These are phyloP conservation scores for Anolis sagrei DNA, from an alignment of 2,113 vertebrate genomes.

Conservation along the genomic window DNA sequence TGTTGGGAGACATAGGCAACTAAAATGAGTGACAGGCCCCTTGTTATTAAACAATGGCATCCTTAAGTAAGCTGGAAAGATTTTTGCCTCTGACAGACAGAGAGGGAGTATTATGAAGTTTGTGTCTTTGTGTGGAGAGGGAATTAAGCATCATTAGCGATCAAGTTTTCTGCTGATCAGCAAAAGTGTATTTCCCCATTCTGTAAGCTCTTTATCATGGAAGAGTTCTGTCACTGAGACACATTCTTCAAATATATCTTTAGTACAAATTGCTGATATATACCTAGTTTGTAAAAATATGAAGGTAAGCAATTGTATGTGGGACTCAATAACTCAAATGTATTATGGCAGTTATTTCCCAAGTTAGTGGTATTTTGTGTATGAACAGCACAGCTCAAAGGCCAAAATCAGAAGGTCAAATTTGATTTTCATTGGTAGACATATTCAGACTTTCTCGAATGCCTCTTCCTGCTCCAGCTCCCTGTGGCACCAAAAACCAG, in stretches of 20 bases:
- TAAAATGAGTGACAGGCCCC: constrained; percentile 38
- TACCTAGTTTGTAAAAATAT: background rate
- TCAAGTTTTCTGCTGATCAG: constrained; percentile 60
- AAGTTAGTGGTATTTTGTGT: background rate
- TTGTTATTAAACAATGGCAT: constrained; percentile 58
- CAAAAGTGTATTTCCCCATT: constrained; percentile 19
- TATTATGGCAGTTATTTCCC: background rate
- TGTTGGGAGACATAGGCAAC: constrained; percentile 58
- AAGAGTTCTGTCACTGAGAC: background rate
- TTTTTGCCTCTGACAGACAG: constrained; percentile 6
- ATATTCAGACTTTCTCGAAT: no score
- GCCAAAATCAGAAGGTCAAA: no score
- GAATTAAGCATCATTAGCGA: constrained; percentile 58
- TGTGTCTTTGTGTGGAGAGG: background rate
- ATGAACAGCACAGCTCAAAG: no score
- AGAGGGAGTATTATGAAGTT: constrained; percentile 54
- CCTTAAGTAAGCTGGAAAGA: constrained; percentile 62
- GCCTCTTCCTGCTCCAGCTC: no score
- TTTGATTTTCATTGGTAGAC: no score
- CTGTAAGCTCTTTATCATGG: background rate
- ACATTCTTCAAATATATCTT: background rate
- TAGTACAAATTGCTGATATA: background rate
- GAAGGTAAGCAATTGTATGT: background rate
- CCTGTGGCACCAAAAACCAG: no score
- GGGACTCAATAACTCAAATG: background rate